Evolutionary conservation across 2,888 invertebrate species (phyloP).

Genomic region (Thereva unica): DNA sequence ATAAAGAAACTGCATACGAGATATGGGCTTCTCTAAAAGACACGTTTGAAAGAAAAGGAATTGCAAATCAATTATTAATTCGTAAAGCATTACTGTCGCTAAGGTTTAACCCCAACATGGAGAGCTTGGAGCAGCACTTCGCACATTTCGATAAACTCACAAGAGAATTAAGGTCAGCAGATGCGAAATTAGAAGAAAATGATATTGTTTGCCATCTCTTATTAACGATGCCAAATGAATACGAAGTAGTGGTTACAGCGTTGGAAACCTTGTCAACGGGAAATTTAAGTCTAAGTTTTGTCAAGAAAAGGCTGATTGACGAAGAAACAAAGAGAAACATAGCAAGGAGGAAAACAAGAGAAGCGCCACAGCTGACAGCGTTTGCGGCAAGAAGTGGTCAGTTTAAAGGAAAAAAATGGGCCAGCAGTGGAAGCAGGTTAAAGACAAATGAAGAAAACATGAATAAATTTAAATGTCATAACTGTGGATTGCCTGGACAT

Average conservation of each 20-base stretch:
- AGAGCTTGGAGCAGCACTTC: not conserved
- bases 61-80: slow-evolving; percentile 46
- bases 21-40: slow-evolving; percentile 42
- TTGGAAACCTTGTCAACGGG: slow-evolving; percentile 50
- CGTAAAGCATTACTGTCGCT: slow-evolving; percentile 43
- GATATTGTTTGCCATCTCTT: slow-evolving; percentile 51
- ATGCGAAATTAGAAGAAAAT: slow-evolving; percentile 52
- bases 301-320: slow-evolving; percentile 48
- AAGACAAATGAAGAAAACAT: not conserved
- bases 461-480: not conserved
- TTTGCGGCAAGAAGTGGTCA: no score
- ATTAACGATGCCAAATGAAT: slow-evolving; percentile 49
- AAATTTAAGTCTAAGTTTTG: slow-evolving; percentile 49
- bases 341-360: not conserved
- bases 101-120: slow-evolving; percentile 10
- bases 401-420: no score
- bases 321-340: slow-evolving; percentile 32
- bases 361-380: not conserved
- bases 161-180: slow-evolving; percentile 49
- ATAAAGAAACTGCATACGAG: slow-evolving; percentile 44
- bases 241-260: slow-evolving; percentile 52
- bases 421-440: not conserved
- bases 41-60: slow-evolving; percentile 39
- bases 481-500: not conserved
- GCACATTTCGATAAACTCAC: slow-evolving; percentile 50